Evolutionary conservation across 1,140 invertebrate species (phyloP).

Genomic region (Sycophaga agraensis): DNA sequence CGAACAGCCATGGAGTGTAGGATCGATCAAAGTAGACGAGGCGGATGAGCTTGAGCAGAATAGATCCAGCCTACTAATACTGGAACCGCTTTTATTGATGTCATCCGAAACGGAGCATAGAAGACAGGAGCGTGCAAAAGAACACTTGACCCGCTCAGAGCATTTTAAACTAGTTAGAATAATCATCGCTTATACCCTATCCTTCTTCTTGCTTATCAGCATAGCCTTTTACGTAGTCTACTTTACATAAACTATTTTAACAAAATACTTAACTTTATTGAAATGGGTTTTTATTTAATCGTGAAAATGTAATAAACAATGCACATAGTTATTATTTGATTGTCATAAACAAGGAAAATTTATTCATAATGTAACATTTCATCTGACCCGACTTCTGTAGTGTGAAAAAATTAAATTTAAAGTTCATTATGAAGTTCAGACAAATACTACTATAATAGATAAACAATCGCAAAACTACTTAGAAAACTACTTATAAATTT

Average conservation of each 20-base stretch:
- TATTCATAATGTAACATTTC: no score
- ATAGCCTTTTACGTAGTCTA: constrained; percentile 61
- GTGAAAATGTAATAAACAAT: no score
- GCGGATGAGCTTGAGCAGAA: constrained; percentile 33
- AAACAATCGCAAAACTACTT: no score
- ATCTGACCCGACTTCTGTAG: no score
- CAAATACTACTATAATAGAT: no score
- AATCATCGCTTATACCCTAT: constrained; percentile 56
- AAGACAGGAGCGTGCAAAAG: constrained; percentile 32
- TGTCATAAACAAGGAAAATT: no score
- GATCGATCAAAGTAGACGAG: constrained; percentile 21
- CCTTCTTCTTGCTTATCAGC: constrained; percentile 56
- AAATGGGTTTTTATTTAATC: neutral
- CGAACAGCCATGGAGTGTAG: no score
- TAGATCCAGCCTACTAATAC: constrained; percentile 50
- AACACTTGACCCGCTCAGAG: constrained; percentile 46
- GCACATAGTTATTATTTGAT: no score
- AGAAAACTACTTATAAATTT: no score
- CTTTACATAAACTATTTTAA: constrained; percentile 43
- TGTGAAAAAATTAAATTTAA: no score
- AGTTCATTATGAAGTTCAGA: no score
- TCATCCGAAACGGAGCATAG: constrained; percentile 29
- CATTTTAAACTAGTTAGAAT: constrained; percentile 57
- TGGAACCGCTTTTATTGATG: constrained; percentile 57
- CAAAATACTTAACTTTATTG: neutral